phyloP scores from a whole-genome alignment of 2,888 invertebrate genomes.

The Mesorhabditis spiculigera region DNA sequence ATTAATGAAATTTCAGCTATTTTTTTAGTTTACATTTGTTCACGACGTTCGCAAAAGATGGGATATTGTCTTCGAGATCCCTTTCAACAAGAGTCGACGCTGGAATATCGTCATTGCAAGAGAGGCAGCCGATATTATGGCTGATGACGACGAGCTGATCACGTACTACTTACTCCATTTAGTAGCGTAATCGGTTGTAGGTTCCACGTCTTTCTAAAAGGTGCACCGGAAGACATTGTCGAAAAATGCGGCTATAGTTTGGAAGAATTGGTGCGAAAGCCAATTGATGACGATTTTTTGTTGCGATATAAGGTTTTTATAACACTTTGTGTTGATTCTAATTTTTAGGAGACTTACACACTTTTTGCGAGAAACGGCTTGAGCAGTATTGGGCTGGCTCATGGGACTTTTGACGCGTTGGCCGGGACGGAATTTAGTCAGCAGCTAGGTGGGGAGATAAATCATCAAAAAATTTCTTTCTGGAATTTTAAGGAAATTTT shows the following conservation, averaged over 20 bases:
- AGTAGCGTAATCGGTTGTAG: background rate
- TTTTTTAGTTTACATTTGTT: background rate
- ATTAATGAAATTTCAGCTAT: background rate
- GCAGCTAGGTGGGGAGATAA: background rate
- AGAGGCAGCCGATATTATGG: background rate
- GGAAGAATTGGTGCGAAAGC: constrained; percentile 7
- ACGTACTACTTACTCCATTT: background rate
- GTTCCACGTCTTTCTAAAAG: constrained; percentile 29
- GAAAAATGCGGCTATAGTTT: constrained; percentile 18
- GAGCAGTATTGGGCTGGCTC: background rate
- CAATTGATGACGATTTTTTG: background rate
- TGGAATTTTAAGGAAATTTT: background rate
- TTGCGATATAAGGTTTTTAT: background rate
- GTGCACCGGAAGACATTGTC: constrained; percentile 31
- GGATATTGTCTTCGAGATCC: constrained; percentile 25
- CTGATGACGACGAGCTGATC: background rate
- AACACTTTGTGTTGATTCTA: background rate
- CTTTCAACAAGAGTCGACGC: constrained; percentile 23
- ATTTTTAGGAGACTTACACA: background rate
- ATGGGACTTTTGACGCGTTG: background rate
- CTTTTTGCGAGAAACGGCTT: background rate
- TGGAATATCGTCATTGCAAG: constrained; percentile 31
- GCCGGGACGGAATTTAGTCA: constrained; percentile 2
- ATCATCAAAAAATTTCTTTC: background rate
- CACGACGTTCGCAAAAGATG: background rate